A percentile compares a stretch with the other conserved stretches of the same genome.
These are phyloP conservation scores for Gymnoscopelus braueri DNA, from an alignment of 2,797 vertebrate genomes.

Conservation along the genomic window DNA sequence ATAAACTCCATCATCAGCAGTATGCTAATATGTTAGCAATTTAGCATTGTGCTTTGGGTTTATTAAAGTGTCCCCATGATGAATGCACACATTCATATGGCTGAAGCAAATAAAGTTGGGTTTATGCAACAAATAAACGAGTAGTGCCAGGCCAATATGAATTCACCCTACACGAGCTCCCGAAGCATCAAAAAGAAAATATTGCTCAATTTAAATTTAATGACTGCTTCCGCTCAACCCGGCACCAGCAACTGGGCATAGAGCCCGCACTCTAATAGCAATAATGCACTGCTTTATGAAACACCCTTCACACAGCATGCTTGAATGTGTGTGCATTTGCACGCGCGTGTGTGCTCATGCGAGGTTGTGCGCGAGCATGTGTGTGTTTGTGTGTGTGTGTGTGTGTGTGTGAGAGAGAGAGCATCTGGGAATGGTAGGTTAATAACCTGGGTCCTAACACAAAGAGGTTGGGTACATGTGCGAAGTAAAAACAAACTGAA, in stretches of 20 bases:
- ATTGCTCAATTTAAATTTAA: constrained; percentile 85
- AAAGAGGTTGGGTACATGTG: constrained; percentile 58
- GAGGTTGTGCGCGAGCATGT: constrained; percentile 8
- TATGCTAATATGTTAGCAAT: constrained; percentile 67
- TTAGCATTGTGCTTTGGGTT: constrained; percentile 62
- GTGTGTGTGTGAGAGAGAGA: constrained; percentile 20
- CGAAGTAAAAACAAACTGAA: constrained; percentile 43
- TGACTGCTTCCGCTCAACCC: constrained; percentile 76
- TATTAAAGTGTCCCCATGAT: constrained; percentile 62
- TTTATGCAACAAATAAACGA: constrained; percentile 78
- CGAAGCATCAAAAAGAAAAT: constrained; percentile 76
- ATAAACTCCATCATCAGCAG: constrained; percentile 58
- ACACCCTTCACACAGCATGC: constrained; percentile 61
- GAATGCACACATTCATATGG: constrained; percentile 50
- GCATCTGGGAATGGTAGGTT: constrained; percentile 46
- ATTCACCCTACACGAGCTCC: constrained; percentile 68
- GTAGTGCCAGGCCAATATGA: constrained; percentile 66
- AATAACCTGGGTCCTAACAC: constrained; percentile 47
- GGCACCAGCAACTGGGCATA: constrained; percentile 65
- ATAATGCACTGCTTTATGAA: constrained; percentile 81
- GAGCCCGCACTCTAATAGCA: constrained; percentile 77
- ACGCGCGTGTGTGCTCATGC: constrained; percentile 8
- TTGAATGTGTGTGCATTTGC: constrained; percentile 29
- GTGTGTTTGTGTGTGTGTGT: constrained; percentile 27
- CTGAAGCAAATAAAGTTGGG: constrained; percentile 66